Percentiles rank a stretch among this genome's conserved stretches.
Evolutionary conservation across 2,888 invertebrate species (phyloP).

Genomic region (Rhingia campestris): DNA sequence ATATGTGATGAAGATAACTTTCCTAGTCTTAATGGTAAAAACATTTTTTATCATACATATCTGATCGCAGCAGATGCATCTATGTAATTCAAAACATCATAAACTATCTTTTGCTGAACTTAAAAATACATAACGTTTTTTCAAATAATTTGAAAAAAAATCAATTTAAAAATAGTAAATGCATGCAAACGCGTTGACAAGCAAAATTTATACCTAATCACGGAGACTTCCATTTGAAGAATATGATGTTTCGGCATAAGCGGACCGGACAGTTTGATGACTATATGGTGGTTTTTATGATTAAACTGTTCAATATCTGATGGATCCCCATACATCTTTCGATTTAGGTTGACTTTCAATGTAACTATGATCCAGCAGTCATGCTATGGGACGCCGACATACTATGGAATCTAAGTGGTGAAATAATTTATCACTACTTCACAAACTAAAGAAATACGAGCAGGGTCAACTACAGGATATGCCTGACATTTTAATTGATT

Average conservation of each 20-base stretch:
- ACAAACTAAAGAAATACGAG: slow-evolving; percentile 73
- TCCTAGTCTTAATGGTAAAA: too few species aligned
- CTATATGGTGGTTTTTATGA: slow-evolving; percentile 70
- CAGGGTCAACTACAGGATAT: slow-evolving; percentile 76
- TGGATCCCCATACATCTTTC: not conserved
- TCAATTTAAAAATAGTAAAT: too few species aligned
- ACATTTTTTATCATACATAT: too few species aligned
- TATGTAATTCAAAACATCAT: too few species aligned
- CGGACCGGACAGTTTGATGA: slow-evolving; percentile 44
- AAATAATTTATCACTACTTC: slow-evolving; percentile 77
- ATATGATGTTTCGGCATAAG: slow-evolving; percentile 77
- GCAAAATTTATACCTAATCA: slow-evolving; percentile 75
- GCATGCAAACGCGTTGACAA: slow-evolving; percentile 75
- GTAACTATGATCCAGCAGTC: slow-evolving; percentile 76
- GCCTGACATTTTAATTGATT: slow-evolving; percentile 72
- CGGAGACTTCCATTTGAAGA: slow-evolving; percentile 79
- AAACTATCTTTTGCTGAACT: too few species aligned
- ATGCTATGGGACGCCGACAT: slow-evolving; percentile 75
- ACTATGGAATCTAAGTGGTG: slow-evolving; percentile 73
- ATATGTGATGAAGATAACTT: too few species aligned
- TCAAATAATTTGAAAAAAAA: too few species aligned
- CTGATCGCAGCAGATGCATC: too few species aligned
- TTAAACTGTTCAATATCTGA: not conserved
- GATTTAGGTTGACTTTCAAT: slow-evolving; percentile 77
- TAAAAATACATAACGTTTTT: too few species aligned